Conservation (phyloP, 1,140 invertebrate genomes). For the Matsumurasca onukii region DNA sequence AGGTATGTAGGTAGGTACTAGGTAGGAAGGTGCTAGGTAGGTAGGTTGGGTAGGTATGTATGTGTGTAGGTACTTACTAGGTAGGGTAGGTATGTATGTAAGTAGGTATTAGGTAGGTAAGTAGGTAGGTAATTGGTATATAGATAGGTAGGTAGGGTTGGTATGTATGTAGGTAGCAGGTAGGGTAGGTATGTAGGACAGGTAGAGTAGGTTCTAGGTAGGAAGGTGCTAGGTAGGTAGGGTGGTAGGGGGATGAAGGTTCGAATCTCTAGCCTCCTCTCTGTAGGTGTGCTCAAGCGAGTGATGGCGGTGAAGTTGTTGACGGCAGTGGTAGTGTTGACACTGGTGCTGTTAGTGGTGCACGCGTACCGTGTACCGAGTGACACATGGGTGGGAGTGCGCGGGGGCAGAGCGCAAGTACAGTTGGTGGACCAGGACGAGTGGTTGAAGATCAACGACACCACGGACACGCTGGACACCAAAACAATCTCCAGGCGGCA, state of each 20-base stretch:
- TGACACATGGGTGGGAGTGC: background rate
- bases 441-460: slow-evolving; percentile 5
- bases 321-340: background rate
- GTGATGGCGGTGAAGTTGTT: slow-evolving; percentile 3
- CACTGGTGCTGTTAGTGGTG: background rate
- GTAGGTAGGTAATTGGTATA: too few relatives aligned
- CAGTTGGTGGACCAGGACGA: background rate
- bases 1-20: too few relatives aligned
- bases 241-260: background rate
- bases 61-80: too few relatives aligned
- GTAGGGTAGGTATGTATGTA: too few relatives aligned
- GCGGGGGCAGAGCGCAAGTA: background rate
- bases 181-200: too few relatives aligned
- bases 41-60: too few relatives aligned
- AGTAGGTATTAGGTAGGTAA: too few relatives aligned
- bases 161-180: too few relatives aligned
- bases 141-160: too few relatives aligned
- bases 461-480: background rate
- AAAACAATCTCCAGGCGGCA: background rate
- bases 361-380: background rate
- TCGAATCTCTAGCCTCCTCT: background rate
- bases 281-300: slow-evolving; percentile 5
- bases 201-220: too few relatives aligned
- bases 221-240: too few relatives aligned
- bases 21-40: too few relatives aligned